A percentile compares a stretch with the other conserved stretches of the same genome.
Evolutionary conservation across 2,888 invertebrate genomes (phyloP).

Genomic region (Physocephala rufipes): DNA sequence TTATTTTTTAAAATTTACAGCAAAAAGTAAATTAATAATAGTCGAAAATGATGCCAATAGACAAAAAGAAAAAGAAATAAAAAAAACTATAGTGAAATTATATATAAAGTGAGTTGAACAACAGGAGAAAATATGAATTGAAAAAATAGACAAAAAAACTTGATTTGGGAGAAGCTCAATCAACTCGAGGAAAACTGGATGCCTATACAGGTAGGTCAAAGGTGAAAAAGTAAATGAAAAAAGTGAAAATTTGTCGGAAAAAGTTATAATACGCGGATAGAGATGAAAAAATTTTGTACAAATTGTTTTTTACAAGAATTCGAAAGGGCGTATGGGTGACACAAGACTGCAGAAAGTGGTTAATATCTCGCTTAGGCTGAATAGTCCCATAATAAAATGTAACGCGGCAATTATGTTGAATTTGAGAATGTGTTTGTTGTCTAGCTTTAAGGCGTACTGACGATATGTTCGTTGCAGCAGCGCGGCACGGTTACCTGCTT

Average conservation of each 20-base stretch:
- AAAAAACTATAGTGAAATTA: slow-evolving; percentile 30
- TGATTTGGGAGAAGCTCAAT: slow-evolving; percentile 32
- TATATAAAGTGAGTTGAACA: slow-evolving; percentile 36
- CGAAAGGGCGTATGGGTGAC: neutral
- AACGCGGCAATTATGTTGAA: slow-evolving; percentile 7
- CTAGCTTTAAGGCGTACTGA: slow-evolving; percentile 22
- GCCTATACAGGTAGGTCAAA: slow-evolving; percentile 64
- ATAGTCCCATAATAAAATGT: slow-evolving; percentile 15
- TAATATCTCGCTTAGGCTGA: slow-evolving; percentile 21
- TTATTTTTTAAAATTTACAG: slow-evolving; percentile 31
- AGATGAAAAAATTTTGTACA: neutral
- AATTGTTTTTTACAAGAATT: neutral
- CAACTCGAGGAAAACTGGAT: slow-evolving; percentile 45
- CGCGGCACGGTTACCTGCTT: slow-evolving; percentile 26
- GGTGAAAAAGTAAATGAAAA: slow-evolving; percentile 51
- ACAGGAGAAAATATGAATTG: slow-evolving; percentile 49
- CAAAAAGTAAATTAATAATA: slow-evolving; percentile 53
- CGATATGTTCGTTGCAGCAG: slow-evolving; percentile 2
- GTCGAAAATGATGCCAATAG: slow-evolving; percentile 34
- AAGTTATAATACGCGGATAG: slow-evolving; percentile 33
- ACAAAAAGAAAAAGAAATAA: slow-evolving; percentile 23
- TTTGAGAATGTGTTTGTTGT: slow-evolving; percentile 32
- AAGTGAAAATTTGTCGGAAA: slow-evolving; percentile 49
- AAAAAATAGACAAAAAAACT: slow-evolving; percentile 48
- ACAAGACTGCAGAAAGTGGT: slow-evolving; percentile 21